A percentile compares a stretch with the other conserved stretches of the same genome.
phyloP scores from a whole-genome alignment of 64 coral and sea anemone species.

The Montipora foliosa region DNA sequence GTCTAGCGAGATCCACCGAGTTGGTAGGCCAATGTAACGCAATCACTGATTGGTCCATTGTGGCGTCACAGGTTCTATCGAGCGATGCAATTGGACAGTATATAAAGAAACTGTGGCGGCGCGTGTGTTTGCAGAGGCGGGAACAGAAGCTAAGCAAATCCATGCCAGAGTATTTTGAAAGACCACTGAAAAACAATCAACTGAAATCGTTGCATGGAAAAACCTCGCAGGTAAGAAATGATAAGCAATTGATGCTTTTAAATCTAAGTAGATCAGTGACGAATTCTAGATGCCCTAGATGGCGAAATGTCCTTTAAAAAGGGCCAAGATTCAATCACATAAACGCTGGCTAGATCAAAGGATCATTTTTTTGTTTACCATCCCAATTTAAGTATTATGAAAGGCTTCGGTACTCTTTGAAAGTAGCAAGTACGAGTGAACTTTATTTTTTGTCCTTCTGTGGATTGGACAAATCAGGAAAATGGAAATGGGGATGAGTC shows the following conservation, averaged over 20 bases:
- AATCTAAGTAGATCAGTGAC: background rate
- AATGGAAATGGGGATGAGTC: background rate
- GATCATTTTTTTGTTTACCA: background rate
- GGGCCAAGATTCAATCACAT: too few relatives aligned
- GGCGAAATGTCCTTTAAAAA: too few relatives aligned
- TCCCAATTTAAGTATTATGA: background rate
- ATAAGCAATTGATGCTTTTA: background rate
- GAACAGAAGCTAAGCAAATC: background rate
- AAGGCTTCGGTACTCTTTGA: background rate
- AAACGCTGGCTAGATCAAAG: background rate
- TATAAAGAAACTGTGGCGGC: background rate
- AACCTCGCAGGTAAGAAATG: constrained; percentile 11
- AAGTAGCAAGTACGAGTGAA: background rate
- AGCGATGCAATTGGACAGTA: constrained; percentile 20
- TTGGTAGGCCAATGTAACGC: background rate
- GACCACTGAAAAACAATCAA: background rate
- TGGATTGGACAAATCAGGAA: background rate
- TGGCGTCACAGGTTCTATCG: constrained; percentile 46
- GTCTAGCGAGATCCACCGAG: background rate
- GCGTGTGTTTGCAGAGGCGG: background rate
- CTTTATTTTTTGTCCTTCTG: background rate
- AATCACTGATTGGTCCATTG: constrained; percentile 33
- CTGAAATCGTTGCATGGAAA: constrained; percentile 29
- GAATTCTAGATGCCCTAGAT: too few relatives aligned
- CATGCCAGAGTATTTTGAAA: background rate